Conservation (phyloP, 53 echinoderm and acorn worm species). For the Echinarachnius parma region DNA sequence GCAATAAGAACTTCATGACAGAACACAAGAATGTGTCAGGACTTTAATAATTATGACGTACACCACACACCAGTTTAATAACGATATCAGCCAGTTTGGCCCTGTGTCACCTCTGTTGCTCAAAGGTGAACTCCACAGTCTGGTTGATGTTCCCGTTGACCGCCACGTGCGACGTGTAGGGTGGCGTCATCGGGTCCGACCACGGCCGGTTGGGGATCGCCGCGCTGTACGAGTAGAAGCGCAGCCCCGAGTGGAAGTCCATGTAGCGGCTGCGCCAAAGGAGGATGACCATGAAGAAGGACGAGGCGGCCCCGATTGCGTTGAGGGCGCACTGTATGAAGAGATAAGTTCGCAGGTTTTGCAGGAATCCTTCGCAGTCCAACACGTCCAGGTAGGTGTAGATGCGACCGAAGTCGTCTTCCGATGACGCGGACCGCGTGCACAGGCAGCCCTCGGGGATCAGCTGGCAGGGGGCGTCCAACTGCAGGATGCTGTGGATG, state of each 20-base stretch:
- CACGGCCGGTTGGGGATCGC: slow-evolving; percentile 84
- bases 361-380: slow-evolving; percentile 80
- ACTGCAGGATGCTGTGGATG: slow-evolving; percentile 47
- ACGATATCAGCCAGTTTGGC: too few relatives aligned
- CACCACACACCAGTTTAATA: too few relatives aligned
- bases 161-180: slow-evolving; percentile 64
- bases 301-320: slow-evolving; percentile 86
- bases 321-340: slow-evolving; percentile 92
- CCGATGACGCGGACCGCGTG: slow-evolving; percentile 47
- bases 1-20: too few relatives aligned
- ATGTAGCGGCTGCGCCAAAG: slow-evolving; percentile 92
- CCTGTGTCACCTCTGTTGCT: slow-evolving; percentile 45
- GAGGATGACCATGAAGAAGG: slow-evolving; percentile 85
- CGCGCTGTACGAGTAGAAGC: slow-evolving; percentile 98
- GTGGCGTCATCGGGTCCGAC: slow-evolving; percentile 80
- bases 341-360: slow-evolving; percentile 87
- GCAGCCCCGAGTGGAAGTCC: slow-evolving; percentile 95
- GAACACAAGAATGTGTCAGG: too few relatives aligned
- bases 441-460: slow-evolving; percentile 55
- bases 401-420: slow-evolving; percentile 57
- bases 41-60: too few relatives aligned
- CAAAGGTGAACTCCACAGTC: slow-evolving; percentile 35
- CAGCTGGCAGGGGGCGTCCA: slow-evolving; percentile 45
- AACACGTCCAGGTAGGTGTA: slow-evolving; percentile 75
- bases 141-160: slow-evolving; percentile 58